Evolutionary conservation across 2,888 invertebrate species (phyloP).

Genomic region (Galerucella calmariensis): DNA sequence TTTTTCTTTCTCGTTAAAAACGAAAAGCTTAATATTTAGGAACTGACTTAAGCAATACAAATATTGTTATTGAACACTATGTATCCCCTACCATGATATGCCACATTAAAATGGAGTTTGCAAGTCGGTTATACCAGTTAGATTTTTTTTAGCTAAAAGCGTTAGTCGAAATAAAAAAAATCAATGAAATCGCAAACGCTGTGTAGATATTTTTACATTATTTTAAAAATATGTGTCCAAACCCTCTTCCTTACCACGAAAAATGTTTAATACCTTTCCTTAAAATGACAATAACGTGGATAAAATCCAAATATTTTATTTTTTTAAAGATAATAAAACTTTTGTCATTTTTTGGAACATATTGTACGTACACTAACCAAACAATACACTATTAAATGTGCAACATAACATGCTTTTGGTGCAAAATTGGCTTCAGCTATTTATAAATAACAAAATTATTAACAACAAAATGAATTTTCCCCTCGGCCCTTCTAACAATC

Average conservation of each 20-base stretch:
- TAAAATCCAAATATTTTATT: background rate
- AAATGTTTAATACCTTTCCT: conserved; percentile 24
- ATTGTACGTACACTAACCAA: conserved; percentile 41
- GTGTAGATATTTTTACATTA: conserved; percentile 37
- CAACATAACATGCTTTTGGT: conserved; percentile 58
- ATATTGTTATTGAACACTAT: conserved; percentile 39
- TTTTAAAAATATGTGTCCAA: conserved; percentile 28
- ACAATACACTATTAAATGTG: conserved; percentile 53
- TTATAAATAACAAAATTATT: conserved; percentile 23
- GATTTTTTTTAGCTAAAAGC: conserved; percentile 48
- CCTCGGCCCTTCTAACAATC: conserved; percentile 27
- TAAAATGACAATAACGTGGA: conserved; percentile 17
- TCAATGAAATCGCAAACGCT: conserved; percentile 28
- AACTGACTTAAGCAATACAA: background rate
- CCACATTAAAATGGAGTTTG: conserved; percentile 62
- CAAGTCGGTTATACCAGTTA: conserved; percentile 57
- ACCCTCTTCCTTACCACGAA: conserved; percentile 27
- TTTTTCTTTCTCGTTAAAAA: background rate
- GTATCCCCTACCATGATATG: conserved; percentile 57
- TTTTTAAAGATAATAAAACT: background rate
- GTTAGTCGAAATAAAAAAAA: conserved; percentile 24
- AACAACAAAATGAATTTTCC: conserved; percentile 18
- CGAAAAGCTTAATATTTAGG: background rate
- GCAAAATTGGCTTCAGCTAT: conserved; percentile 54
- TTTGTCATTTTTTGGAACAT: conserved; percentile 44